These are phyloP conservation scores for Ficedula albicollis DNA, from an alignment of 2,797 vertebrate species.

Conservation along the genomic window DNA sequence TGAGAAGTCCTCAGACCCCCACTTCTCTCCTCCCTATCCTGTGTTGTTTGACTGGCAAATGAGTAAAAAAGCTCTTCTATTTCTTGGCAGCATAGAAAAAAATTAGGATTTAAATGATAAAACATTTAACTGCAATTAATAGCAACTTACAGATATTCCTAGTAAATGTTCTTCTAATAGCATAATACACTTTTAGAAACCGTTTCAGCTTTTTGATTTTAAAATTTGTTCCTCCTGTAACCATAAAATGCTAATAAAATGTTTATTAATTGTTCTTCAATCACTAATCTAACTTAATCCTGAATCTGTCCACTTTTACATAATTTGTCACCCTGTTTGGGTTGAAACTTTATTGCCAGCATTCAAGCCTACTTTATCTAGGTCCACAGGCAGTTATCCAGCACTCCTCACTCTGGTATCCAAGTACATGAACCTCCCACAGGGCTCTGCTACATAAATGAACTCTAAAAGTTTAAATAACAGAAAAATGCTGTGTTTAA, in stretches of 20 bases:
- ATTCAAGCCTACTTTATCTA: not conserved
- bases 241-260: not conserved
- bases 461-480: conserved; percentile 58
- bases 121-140: not conserved
- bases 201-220: not conserved
- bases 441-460: conserved; percentile 43
- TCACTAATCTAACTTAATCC: not conserved
- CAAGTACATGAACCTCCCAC: conserved; percentile 18
- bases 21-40: not conserved
- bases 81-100: not conserved
- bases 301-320: not conserved
- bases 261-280: not conserved
- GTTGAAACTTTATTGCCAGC: not conserved
- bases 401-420: not conserved
- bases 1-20: not conserved
- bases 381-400: not conserved
- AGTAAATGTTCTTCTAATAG: not conserved
- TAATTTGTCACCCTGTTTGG: not conserved
- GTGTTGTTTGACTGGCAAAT: not conserved
- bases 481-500: conserved; percentile 30
- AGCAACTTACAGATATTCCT: not conserved
- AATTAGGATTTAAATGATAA: not conserved
- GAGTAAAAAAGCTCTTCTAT: not conserved
- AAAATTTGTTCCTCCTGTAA: not conserved
- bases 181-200: not conserved